phyloP scores from a whole-genome alignment of 1,140 invertebrate genomes.

The Pseudomyrmex sp. region DNA sequence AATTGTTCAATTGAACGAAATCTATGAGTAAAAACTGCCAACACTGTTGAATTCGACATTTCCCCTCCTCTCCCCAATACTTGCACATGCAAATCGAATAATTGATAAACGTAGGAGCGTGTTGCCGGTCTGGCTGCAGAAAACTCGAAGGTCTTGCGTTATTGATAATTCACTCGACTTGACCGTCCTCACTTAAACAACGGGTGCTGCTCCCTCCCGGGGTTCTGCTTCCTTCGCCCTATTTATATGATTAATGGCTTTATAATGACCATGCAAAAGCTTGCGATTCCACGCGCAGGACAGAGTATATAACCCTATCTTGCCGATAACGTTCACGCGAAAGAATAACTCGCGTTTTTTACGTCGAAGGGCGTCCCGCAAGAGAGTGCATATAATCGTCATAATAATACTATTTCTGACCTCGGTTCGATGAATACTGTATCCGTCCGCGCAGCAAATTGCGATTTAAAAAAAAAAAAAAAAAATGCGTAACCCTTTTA shows the following conservation, averaged over 20 bases:
- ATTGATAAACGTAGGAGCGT: slow-evolving; percentile 75
- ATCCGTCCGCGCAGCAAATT: slow-evolving; percentile 16
- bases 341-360: slow-evolving; percentile 34
- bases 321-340: slow-evolving; percentile 26
- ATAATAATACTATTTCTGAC: slow-evolving; percentile 49
- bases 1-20: neutral
- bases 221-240: slow-evolving; percentile 53
- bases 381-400: slow-evolving; percentile 42
- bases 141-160: slow-evolving; percentile 72
- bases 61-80: too few species aligned
- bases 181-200: slow-evolving; percentile 63
- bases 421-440: slow-evolving; percentile 54
- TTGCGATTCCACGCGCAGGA: slow-evolving; percentile 58
- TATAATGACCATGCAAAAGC: slow-evolving; percentile 70
- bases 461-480: slow-evolving; percentile 7
- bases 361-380: slow-evolving; percentile 20
- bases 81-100: slow-evolving; percentile 71
- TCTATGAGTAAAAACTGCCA: neutral
- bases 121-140: slow-evolving; percentile 64
- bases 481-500: slow-evolving; percentile 6
- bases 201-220: slow-evolving; percentile 40
- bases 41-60: too few species aligned
- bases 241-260: slow-evolving; percentile 79
- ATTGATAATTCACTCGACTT: slow-evolving; percentile 80
- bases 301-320: slow-evolving; percentile 16